Evolutionary conservation across 2,113 vertebrate species (phyloP), one percentile per base, ranked within the genome.

Genomic region (Scomber colias): DNA sequence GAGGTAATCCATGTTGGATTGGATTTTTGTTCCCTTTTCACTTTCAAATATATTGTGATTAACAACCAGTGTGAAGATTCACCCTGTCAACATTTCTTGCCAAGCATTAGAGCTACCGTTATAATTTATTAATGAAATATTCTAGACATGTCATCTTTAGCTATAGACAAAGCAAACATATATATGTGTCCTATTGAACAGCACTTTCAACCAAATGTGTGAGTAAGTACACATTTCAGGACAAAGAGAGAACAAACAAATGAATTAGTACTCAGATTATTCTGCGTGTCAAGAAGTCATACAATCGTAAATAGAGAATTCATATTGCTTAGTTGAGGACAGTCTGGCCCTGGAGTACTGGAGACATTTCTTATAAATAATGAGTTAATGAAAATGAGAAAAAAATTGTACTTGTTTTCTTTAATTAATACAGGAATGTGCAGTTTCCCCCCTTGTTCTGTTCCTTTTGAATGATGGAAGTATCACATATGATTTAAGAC

Each of bases 161-260:
- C 79, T 84, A 83, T 79, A 72, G 87, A 90, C 86, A 89, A 91
- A 88, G 83, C 66, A 74, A 75, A 87, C 57, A 83, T n/a, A 60
- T 19, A 81, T 16, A 63, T 72, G 55, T 27, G 3, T 72, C 19
- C 7, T 77, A 64, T 83, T 83, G 50, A 78, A 78, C 83, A 85
- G 72, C 65, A 71, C 19, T 30, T 27, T 81, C 49, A 63, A 65
- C 65, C 55, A 17, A 48, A 53, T 49, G 27, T 49, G 79, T 70
- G 59, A 83, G 49, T 16, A 79, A 57, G 67, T 59, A 67, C 59
- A 76, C n/a, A 49, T 72, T 3, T 68, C 19, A 70, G 63, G 45
- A 82, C 53, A 46, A 74, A 85, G 67, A 24, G 13, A 66, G 76
- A 79, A 81, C 48, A 78, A 40, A 40, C 12, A 67, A 79, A 67